Conservation (phyloP, 2,888 invertebrate genomes). For the Rotaria magnacalcarata region DNA sequence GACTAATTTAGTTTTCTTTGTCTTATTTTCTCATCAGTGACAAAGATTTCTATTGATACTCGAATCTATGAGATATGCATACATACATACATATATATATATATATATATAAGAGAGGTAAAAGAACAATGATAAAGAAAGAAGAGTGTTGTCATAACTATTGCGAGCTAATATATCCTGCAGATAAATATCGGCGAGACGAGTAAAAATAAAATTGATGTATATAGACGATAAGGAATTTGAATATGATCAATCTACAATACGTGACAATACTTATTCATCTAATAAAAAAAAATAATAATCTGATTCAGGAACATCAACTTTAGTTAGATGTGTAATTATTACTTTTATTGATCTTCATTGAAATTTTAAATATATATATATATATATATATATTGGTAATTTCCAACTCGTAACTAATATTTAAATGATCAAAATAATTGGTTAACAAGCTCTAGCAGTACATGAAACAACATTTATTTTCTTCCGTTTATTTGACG, state of each 20-base stretch:
- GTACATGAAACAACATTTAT: not conserved
- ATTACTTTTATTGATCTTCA: no score
- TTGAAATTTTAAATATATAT: no score
- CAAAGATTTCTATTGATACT: not conserved
- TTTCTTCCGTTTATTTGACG: not conserved
- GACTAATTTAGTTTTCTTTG: not conserved
- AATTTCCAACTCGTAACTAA: no score
- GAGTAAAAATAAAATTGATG: not conserved
- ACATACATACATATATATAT: no score
- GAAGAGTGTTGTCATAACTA: not conserved
- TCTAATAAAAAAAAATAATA: not conserved
- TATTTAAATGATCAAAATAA: not conserved
- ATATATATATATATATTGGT: no score
- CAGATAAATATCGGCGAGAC: slow-evolving; percentile 26
- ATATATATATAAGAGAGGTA: no score
- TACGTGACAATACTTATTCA: not conserved
- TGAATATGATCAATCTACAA: not conserved
- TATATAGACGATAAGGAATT: not conserved
- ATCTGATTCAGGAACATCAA: no score
- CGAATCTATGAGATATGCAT: not conserved
- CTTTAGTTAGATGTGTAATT: no score
- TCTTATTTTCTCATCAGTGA: not conserved
- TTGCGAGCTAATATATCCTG: not conserved
- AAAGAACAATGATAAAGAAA: not conserved
- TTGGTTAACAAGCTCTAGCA: not conserved